Percentiles rank a stretch among this genome's conserved stretches.
phyloP scores from a whole-genome alignment of 1,140 invertebrate species.

The Bombus pascuorum region DNA sequence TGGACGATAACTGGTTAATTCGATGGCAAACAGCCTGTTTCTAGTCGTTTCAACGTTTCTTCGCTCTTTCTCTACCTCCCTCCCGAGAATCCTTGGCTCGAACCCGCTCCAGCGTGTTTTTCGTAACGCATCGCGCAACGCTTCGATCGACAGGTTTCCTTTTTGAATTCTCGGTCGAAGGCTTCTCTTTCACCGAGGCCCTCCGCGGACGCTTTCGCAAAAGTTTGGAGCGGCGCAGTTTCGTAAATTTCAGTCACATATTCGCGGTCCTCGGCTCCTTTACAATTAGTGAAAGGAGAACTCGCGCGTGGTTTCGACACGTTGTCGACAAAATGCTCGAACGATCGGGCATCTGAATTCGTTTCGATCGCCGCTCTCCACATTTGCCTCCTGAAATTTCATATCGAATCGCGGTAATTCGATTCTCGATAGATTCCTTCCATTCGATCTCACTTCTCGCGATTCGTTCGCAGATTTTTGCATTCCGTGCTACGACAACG shows the following conservation, averaged over 20 bases:
- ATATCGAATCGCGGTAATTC: constrained; percentile 11
- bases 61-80: not conserved
- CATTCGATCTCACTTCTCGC: too few species aligned
- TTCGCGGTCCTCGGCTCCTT: constrained; percentile 44
- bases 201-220: constrained; percentile 27
- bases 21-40: not conserved
- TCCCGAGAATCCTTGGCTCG: not conserved
- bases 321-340: constrained; percentile 57
- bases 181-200: constrained; percentile 44
- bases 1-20: not conserved
- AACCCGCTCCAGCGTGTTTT: constrained; percentile 27
- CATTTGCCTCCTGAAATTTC: not conserved
- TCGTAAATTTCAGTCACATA: constrained; percentile 61
- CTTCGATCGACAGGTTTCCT: constrained; percentile 59
- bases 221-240: constrained; percentile 28
- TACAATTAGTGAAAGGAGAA: constrained; percentile 68
- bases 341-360: constrained; percentile 28
- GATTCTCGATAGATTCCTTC: not conserved
- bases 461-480: not conserved
- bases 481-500: not conserved
- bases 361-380: constrained; percentile 16
- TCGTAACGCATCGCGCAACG: constrained; percentile 48
- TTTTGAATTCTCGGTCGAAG: constrained; percentile 48
- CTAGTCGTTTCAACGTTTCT: not conserved
- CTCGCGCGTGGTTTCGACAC: constrained; percentile 56